Base-by-base conservation (phyloP, 2,113 vertebrate genomes). In the Caretta caretta region DNA sequence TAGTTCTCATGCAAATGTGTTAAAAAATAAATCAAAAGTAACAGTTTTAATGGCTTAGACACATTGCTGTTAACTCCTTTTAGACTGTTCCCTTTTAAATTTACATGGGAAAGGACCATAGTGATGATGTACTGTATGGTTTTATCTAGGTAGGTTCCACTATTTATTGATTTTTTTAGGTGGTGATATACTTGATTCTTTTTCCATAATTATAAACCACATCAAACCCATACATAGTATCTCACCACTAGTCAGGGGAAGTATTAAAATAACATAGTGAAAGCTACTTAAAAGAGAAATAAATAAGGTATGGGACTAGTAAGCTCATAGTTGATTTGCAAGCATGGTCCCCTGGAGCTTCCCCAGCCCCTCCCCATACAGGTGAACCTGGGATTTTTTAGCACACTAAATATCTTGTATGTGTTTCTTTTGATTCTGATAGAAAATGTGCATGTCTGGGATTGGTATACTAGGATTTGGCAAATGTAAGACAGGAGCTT, bases 161-260 rank as follows among this genome's bases (percentile, higher is more conserved):
- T 89, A 11, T 48, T 88, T 86, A 79, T 72, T 86, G 35, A 54
- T 88, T 85, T 6, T 72, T 91, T 42, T 38, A 87, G 13, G 54
- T 38, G 75, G 16, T 48, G 46, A 86, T 93, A 89, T 3, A 31
- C 49, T 8, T 14, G 3, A 13, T 17, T 12, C 62, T 93, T 84
- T 72, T 54, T 54, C 20, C 10, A 65, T 2, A 82, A 38, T 6
- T 79, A 3, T 9, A 49, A 49, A 25, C 91, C 75, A 93, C 79
- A 49, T 50, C 4, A 69, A 51, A 38, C 38, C 8, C 80, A 8
- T 83, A 50, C 89, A 24, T 83, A 22, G 46, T 42, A 38, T n/a
- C 16, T 10, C 53, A 82, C 35, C 11, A 84, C 1, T n/a, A 12
- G 65, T 82, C 57, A 13, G 38, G 38, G n/a, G 5, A 79, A 88